Evolutionary conservation across 2,797 vertebrate species (phyloP).

Genomic region (Sus cebifrons): DNA sequence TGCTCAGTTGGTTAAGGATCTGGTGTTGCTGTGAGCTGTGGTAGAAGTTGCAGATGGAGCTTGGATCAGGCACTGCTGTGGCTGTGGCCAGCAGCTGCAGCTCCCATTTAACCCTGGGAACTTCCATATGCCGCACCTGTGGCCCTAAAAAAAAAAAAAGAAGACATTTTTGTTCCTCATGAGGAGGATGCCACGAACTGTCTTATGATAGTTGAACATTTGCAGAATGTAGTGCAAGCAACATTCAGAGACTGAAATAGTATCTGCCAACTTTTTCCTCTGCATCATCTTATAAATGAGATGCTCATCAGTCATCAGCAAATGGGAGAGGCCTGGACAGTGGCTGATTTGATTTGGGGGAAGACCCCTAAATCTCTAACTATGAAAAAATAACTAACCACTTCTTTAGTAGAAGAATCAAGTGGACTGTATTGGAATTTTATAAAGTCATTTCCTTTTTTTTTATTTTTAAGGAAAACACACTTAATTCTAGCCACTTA

Average conservation of each 20-base stretch:
- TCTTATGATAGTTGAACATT: neutral
- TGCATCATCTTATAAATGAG: neutral
- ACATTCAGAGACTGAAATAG: neutral
- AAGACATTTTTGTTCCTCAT: neutral
- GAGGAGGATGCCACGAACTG: neutral
- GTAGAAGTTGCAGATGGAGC: no score
- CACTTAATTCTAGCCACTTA: neutral
- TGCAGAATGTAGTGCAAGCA: neutral
- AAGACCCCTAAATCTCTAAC: neutral
- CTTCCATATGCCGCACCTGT: no score
- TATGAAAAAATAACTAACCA: neutral
- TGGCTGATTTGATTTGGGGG: neutral
- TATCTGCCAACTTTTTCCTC: neutral
- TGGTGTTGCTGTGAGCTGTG: no score
- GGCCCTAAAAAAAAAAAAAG: no score
- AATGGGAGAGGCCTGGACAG: neutral
- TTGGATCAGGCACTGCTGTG: no score
- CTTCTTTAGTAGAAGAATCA: neutral
- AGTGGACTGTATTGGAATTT: neutral
- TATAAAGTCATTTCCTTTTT: neutral
- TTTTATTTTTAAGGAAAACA: constrained; percentile 11
- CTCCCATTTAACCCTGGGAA: no score
- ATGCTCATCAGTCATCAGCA: neutral
- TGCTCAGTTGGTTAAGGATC: no score
- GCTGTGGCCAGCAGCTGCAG: no score